phyloP scores from a whole-genome alignment of 2,113 vertebrate species.

The Fukomys damarensis region DNA sequence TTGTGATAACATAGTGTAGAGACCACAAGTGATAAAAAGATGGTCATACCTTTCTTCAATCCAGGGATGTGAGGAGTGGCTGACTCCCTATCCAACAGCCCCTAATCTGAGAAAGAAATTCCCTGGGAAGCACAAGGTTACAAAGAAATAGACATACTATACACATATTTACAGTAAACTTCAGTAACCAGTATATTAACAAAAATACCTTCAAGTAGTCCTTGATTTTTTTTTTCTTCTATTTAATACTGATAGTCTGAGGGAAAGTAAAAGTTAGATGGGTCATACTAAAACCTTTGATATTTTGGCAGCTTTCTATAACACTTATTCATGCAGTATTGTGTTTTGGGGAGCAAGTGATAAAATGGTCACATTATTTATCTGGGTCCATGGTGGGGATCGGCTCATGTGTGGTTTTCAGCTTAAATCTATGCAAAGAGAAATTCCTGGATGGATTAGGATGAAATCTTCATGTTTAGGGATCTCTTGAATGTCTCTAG shows the following conservation, averaged over 20 bases:
- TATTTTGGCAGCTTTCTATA: conserved; percentile 84
- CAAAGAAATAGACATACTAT: conserved; percentile 72
- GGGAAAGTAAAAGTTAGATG: conserved; percentile 78
- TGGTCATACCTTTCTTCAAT: conserved; percentile 43
- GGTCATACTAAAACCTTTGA: conserved; percentile 79
- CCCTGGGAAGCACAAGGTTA: conserved; percentile 68
- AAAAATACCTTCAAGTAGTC: conserved; percentile 90
- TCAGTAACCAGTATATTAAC: conserved; percentile 87
- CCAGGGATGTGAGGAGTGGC: not conserved
- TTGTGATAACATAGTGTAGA: conserved; percentile 44
- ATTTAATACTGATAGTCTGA: conserved; percentile 91
- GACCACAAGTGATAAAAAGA: conserved; percentile 59
- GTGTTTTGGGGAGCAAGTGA: conserved; percentile 68
- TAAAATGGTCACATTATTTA: conserved; percentile 70
- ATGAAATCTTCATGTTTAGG: conserved; percentile 1
- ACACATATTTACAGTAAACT: conserved; percentile 86
- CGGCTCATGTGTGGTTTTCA: conserved; percentile 72
- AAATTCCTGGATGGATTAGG: conserved; percentile 25
- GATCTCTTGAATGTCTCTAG: not conserved
- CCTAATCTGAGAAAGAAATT: conserved; percentile 57
- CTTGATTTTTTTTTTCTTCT: conserved; percentile 85
- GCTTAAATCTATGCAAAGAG: conserved; percentile 80
- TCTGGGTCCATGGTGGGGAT: conserved; percentile 66
- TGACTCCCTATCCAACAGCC: conserved; percentile 3
- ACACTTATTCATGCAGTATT: conserved; percentile 76